A percentile compares a stretch with the other conserved stretches of the same genome.
These are phyloP conservation scores for Alligator sinensis DNA, from an alignment of 2,113 vertebrate genomes.

Conservation along the genomic window DNA sequence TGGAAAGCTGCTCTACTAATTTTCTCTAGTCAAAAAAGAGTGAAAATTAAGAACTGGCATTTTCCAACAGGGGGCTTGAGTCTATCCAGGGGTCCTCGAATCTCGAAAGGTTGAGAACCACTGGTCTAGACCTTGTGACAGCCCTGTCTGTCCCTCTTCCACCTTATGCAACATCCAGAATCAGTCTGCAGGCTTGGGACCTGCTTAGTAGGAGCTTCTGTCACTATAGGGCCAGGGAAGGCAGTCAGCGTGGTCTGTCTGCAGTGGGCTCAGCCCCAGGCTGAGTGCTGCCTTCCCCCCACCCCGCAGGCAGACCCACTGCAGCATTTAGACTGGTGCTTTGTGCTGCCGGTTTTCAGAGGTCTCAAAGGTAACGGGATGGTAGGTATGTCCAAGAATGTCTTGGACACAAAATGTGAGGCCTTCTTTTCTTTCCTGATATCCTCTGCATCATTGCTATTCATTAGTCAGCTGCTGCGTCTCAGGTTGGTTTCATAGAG, in stretches of 20 bases:
- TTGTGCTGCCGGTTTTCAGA: not conserved
- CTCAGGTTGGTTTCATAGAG: not conserved
- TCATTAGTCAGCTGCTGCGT: not conserved
- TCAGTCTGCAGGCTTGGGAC: not conserved
- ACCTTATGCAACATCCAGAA: not conserved
- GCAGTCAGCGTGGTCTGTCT: not conserved
- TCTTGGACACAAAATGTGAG: not conserved
- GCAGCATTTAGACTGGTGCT: not conserved
- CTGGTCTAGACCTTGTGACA: not conserved
- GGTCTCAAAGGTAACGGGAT: not conserved
- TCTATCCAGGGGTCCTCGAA: too few relatives aligned
- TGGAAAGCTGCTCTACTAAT: too few relatives aligned
- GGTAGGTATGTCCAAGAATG: fast-evolving
- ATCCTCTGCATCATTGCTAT: not conserved
- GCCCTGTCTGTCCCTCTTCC: not conserved
- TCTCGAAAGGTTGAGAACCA: too few relatives aligned
- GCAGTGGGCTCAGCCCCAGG: not conserved
- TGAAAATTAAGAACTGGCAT: too few relatives aligned
- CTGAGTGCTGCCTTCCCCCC: not conserved
- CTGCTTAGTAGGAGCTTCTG: not conserved
- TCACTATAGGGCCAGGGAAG: not conserved
- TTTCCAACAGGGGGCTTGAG: too few relatives aligned
- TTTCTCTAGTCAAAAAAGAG: too few relatives aligned
- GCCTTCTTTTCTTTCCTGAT: not conserved
- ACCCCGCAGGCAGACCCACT: not conserved